These are phyloP conservation scores for Plectrocnemia conspersa DNA, from an alignment of 1,140 invertebrate genomes.

Conservation along the genomic window DNA sequence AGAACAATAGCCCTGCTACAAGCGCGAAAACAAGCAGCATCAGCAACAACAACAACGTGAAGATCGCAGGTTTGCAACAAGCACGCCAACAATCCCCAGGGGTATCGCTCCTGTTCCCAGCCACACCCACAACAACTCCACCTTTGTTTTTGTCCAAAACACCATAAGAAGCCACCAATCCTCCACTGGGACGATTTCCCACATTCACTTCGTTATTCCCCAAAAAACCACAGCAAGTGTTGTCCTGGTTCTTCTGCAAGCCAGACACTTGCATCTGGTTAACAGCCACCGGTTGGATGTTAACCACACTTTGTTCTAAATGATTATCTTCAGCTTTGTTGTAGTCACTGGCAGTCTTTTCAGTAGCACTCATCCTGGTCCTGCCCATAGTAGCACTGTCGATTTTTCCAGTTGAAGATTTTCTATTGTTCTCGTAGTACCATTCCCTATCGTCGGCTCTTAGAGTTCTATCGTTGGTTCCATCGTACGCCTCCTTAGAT, in stretches of 20 bases:
- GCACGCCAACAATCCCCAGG: constrained; percentile 39
- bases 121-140: constrained; percentile 30
- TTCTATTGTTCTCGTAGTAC: constrained; percentile 51
- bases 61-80: constrained; percentile 53
- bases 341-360: constrained; percentile 22
- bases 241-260: constrained; percentile 32
- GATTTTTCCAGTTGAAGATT: constrained; percentile 30
- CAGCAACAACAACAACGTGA: constrained; percentile 51
- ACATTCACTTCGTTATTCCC: constrained; percentile 25
- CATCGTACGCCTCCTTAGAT: constrained; percentile 40
- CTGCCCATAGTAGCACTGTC: constrained; percentile 21
- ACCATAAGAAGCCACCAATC: constrained; percentile 32
- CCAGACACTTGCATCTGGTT: constrained; percentile 23
- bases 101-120: constrained; percentile 28
- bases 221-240: constrained; percentile 31
- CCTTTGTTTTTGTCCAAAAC: constrained; percentile 33
- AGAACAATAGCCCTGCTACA: constrained; percentile 55
- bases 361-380: constrained; percentile 23
- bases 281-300: constrained; percentile 5
- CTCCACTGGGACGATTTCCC: constrained; percentile 14
- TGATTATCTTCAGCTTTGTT: constrained; percentile 26
- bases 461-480: constrained; percentile 49
- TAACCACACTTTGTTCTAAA: constrained; percentile 19
- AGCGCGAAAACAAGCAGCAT: constrained; percentile 54
- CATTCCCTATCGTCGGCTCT: constrained; percentile 50